Evolutionary conservation across 2,797 vertebrate species (phyloP).

Genomic region (Otolemur crassicaudatus): DNA sequence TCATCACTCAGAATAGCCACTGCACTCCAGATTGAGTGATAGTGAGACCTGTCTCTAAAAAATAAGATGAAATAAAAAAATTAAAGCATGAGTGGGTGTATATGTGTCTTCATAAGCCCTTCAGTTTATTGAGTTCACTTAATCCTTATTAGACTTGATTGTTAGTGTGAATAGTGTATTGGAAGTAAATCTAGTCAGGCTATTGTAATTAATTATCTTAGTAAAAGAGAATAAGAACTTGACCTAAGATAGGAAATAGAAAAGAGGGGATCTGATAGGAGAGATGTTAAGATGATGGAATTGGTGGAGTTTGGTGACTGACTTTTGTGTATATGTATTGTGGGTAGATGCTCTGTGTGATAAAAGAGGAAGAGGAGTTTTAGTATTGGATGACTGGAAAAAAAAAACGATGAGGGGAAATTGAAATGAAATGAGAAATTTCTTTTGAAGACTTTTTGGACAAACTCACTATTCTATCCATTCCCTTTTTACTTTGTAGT

Average conservation of each 20-base stretch:
- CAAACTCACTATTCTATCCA: neutral
- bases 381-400: neutral
- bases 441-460: constrained; percentile 1
- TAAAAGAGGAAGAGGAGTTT: neutral
- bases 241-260: neutral
- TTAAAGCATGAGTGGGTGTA: neutral
- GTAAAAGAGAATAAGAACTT: neutral
- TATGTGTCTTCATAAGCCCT: neutral
- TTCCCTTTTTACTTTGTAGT: constrained; percentile 21
- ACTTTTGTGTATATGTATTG: neutral
- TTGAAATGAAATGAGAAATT: neutral
- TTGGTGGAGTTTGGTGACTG: neutral
- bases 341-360: neutral
- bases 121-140: constrained; percentile 14
- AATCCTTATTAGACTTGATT: neutral
- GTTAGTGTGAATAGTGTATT: neutral
- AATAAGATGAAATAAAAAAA: neutral
- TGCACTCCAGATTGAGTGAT: no score
- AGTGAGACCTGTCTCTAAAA: no score
- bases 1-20: no score
- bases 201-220: constrained; percentile 4
- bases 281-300: neutral
- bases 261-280: neutral
- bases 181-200: neutral
- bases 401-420: neutral